Base-by-base conservation (phyloP, 1,140 invertebrate genomes). In the Lordiphosa mommai region DNA sequence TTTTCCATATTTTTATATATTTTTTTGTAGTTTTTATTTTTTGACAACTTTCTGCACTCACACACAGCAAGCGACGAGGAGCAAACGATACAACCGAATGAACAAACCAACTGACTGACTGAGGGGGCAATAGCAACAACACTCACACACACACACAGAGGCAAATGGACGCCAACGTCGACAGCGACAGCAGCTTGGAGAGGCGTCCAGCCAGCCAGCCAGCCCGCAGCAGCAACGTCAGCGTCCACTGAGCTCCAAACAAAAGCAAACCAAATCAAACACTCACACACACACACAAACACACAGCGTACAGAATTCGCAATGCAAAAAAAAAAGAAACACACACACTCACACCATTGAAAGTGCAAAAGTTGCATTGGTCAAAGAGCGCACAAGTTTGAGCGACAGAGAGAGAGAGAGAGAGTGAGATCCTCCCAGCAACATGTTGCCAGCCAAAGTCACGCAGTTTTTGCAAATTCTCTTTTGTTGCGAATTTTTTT, bases 11-110 rank as follows among this genome's bases (percentile, higher is more conserved):
- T 10, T 49, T 50, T 37, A 16, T 34, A 33, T 48, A 51, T 49
- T 50, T 48, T 37, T 36, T 34, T 30, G 47, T 49, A 48, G 36
- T 61, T 52, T 64, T 34, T 51, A 47, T 14, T 32, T 38, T 48
- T 49, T 44, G n/a, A n/a, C 1, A 27, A 27, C 23, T 68, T 12
- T 58, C 37, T 51, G 50, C 71, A 79, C 73, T 82, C 67, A 82
- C 76, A 80, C 77, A 79, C 59, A 27, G 23, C 76, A 82, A 76
- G 76, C 76, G 76, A 82, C 76, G 76, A 82, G 76, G 76, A 82
- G 76, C 77, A 84, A 84, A 76, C 76, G 76, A 82, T 67, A 84
- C 76, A 82, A 74, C 76, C 71, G 77, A 82, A 82, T 82, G 76
- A 82, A 74, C 77, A 55, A 70, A 72, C 76, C 64, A 68, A 68